A percentile compares a stretch with the other conserved stretches of the same genome.
These are phyloP conservation scores for Caenorhabditis inopinata DNA, from an alignment of 1,140 invertebrate species.

Conservation along the genomic window DNA sequence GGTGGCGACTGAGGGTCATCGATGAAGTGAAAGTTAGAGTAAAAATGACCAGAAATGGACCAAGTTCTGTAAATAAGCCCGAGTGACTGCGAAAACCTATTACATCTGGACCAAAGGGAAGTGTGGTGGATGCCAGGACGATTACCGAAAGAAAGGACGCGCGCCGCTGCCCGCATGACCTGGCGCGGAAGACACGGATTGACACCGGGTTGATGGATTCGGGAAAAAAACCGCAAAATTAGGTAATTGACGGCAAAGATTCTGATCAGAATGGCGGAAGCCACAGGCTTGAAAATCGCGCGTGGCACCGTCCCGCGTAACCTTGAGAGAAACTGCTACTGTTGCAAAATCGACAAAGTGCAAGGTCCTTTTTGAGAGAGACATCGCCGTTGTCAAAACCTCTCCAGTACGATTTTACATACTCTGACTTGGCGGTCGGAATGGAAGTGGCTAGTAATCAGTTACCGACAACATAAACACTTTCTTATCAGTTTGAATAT, in stretches of 20 bases:
- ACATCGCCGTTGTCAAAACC: not conserved
- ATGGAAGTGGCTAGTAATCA: conserved; percentile 9
- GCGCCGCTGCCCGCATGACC: conserved; percentile 3
- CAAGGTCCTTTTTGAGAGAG: conserved; percentile 5
- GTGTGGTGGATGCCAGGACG: conserved; percentile 1
- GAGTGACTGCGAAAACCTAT: not conserved
- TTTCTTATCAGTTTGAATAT: conserved; percentile 23
- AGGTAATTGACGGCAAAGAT: conserved; percentile 4
- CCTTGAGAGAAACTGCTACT: not conserved
- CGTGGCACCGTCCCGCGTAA: not conserved
- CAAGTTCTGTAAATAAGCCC: not conserved
- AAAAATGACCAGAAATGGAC: conserved; percentile 21
- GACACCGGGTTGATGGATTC: conserved; percentile 31
- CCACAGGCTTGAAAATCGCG: not conserved
- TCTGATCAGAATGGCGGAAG: not conserved
- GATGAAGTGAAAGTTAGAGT: not conserved
- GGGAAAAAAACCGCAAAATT: conserved; percentile 32
- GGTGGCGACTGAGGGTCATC: not conserved
- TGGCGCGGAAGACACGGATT: conserved; percentile 29
- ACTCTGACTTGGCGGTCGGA: not conserved
- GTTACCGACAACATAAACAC: conserved; percentile 6
- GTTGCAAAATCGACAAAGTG: conserved; percentile 26
- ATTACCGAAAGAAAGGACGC: conserved; percentile 10
- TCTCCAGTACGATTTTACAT: not conserved
- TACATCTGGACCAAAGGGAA: not conserved